phyloP scores from a whole-genome alignment of 1,140 invertebrate species.

The Drosophila equinoxialis region DNA sequence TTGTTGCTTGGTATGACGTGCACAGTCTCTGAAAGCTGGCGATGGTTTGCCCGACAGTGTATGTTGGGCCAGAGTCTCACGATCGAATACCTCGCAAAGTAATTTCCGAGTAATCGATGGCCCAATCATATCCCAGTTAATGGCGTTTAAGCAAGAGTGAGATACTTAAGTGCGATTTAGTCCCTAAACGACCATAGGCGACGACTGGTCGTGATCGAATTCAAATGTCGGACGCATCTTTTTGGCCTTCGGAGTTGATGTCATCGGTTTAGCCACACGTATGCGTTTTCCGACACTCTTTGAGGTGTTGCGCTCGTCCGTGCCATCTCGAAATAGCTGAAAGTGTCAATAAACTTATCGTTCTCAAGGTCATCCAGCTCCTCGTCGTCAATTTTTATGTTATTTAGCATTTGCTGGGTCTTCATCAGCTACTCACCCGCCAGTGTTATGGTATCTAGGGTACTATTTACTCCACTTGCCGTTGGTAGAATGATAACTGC shows the following conservation, averaged over 20 bases:
- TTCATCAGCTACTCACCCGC: slow-evolving; percentile 49
- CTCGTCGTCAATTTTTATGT: background rate
- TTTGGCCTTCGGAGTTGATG: slow-evolving; percentile 48
- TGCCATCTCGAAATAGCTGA: slow-evolving; percentile 42
- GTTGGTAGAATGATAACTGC: slow-evolving; percentile 36
- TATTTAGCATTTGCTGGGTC: slow-evolving; percentile 6
- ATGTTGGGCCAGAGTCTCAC: slow-evolving; percentile 74
- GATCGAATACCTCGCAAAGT: slow-evolving; percentile 75
- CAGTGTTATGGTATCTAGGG: slow-evolving; percentile 46
- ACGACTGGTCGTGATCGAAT: slow-evolving; percentile 45
- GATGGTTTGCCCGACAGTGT: slow-evolving; percentile 83
- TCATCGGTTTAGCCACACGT: slow-evolving; percentile 31
- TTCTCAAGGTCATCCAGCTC: background rate
- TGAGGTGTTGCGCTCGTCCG: slow-evolving; percentile 54
- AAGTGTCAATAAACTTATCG: slow-evolving; percentile 25
- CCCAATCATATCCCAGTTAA: slow-evolving; percentile 77
- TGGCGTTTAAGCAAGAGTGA: slow-evolving; percentile 40
- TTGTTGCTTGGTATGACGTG: slow-evolving; percentile 69
- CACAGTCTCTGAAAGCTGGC: slow-evolving; percentile 72
- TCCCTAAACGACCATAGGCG: slow-evolving; percentile 68
- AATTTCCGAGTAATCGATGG: slow-evolving; percentile 81
- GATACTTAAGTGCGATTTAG: slow-evolving; percentile 70
- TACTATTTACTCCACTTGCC: slow-evolving; percentile 44
- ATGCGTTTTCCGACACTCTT: slow-evolving; percentile 45
- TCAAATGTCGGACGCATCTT: slow-evolving; percentile 40